These are phyloP conservation scores for Oryzias javanicus DNA, from an alignment of 2,113 vertebrate genomes.

Conservation along the genomic window DNA sequence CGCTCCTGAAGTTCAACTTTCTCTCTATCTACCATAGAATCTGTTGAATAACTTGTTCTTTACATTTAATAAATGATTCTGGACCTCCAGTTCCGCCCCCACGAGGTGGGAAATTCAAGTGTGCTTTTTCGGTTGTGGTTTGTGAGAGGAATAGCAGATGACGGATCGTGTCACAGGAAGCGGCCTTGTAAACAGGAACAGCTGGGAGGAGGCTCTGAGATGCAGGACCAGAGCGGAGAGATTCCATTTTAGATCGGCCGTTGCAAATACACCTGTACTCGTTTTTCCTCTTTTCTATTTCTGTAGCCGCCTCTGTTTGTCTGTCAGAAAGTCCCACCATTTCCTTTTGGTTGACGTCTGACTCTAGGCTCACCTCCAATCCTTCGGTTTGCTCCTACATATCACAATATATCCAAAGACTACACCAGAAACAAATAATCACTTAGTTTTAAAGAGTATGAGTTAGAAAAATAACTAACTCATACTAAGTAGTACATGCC, in stretches of 20 bases:
- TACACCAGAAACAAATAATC: too few species aligned
- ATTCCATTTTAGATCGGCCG: conserved; percentile 43
- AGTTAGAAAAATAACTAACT: too few species aligned
- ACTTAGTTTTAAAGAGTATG: too few species aligned
- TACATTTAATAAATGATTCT: not conserved
- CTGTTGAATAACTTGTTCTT: not conserved
- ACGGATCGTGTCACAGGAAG: conserved; percentile 67
- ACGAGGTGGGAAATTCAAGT: not conserved
- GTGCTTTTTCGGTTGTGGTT: not conserved
- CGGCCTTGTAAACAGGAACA: conserved; percentile 74
- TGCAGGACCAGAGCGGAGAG: conserved; percentile 19
- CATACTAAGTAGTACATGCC: too few species aligned
- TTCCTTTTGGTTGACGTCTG: not conserved
- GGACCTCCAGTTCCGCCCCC: not conserved
- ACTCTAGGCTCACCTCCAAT: not conserved
- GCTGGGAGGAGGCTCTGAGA: conserved; percentile 46
- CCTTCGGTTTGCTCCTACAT: not conserved
- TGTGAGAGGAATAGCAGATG: conserved; percentile 67
- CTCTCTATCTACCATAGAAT: not conserved
- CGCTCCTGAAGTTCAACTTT: not conserved
- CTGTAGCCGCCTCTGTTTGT: not conserved
- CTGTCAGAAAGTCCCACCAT: not conserved
- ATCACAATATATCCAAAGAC: too few species aligned
- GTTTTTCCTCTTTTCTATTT: conserved; percentile 29
- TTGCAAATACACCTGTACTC: conserved; percentile 52